Evolutionary conservation across 2,888 invertebrate species (phyloP).

Genomic region (Asteroscopus sphinx): DNA sequence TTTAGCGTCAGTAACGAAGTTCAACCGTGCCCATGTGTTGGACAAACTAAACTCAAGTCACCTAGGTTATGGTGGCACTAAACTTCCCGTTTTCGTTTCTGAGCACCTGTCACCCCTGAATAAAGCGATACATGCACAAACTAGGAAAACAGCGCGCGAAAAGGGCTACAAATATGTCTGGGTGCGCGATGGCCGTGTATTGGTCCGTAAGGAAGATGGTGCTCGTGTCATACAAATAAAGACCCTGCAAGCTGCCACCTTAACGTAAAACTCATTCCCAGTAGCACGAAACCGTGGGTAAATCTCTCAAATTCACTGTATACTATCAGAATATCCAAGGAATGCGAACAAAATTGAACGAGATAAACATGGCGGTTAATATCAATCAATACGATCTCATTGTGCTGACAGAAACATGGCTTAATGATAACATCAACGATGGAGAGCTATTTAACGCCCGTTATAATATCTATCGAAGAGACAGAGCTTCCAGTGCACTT

Average conservation of each 20-base stretch:
- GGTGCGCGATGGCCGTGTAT: slow-evolving; percentile 1
- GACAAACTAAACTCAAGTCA: no score
- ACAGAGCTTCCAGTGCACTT: not conserved
- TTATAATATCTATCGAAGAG: not conserved
- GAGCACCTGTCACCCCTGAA: slow-evolving; percentile 14
- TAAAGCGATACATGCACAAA: slow-evolving; percentile 6
- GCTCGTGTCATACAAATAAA: not conserved
- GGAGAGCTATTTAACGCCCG: not conserved
- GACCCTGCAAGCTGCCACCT: not conserved
- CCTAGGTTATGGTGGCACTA: no score
- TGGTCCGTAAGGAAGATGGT: not conserved
- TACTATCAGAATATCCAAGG: no score
- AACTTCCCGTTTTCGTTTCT: slow-evolving; percentile 1
- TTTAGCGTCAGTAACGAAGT: no score
- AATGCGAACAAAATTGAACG: slow-evolving; percentile 3
- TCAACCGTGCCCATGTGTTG: no score
- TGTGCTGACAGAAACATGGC: not conserved
- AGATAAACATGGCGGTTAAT: not conserved
- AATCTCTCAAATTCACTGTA: not conserved
- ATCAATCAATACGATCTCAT: not conserved
- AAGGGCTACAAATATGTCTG: slow-evolving; percentile 13
- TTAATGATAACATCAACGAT: not conserved
- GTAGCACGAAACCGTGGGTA: not conserved
- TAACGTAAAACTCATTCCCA: not conserved
- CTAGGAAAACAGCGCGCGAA: slow-evolving; percentile 6